These are phyloP conservation scores for Uromys caudimaculatus DNA, from an alignment of 2,797 vertebrate species.

Conservation along the genomic window DNA sequence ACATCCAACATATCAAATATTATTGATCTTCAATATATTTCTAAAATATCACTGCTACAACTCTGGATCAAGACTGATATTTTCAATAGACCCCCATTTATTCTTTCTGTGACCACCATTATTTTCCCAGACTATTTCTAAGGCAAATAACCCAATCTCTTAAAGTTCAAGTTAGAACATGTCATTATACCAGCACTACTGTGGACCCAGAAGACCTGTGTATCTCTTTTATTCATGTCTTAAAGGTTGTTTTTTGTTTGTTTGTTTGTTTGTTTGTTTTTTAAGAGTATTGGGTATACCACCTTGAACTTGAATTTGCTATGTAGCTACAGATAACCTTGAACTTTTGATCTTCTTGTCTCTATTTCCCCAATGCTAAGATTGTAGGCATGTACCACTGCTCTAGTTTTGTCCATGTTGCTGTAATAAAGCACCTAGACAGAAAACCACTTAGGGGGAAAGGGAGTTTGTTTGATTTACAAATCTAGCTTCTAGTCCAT, in stretches of 20 bases:
- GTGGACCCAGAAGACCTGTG: neutral
- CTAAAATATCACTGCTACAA: neutral
- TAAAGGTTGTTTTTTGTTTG: neutral
- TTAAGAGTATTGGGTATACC: neutral
- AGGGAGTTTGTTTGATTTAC: neutral
- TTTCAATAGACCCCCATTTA: neutral
- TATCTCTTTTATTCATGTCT: neutral
- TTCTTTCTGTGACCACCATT: neutral
- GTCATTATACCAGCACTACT: neutral
- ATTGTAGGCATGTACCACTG: neutral
- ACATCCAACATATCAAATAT: neutral
- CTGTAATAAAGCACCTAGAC: neutral
- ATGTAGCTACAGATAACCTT: neutral
- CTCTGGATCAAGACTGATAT: neutral
- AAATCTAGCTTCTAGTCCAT: neutral
- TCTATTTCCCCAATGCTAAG: neutral
- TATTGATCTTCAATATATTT: neutral
- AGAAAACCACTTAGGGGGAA: neutral
- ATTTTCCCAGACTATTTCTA: neutral
- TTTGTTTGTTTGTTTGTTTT: neutral
- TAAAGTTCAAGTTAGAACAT: neutral
- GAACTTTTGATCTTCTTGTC: neutral
- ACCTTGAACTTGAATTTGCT: neutral
- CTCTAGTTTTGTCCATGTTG: neutral
- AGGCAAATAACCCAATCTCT: neutral